phyloP scores from a whole-genome alignment of 2,888 invertebrate genomes.

The Campoplex nolae region DNA sequence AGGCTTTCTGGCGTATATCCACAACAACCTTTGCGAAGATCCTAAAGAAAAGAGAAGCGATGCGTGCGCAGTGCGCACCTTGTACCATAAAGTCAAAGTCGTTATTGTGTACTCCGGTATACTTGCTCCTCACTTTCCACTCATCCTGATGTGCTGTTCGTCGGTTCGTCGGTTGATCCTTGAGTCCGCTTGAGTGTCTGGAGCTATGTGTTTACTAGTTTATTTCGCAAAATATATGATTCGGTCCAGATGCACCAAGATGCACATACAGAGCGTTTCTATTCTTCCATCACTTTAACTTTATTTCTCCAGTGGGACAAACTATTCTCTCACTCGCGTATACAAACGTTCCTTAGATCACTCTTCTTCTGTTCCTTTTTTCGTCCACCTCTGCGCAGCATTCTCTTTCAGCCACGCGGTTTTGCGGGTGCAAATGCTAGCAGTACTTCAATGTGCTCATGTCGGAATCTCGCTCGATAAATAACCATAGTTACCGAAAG shows the following conservation, averaged over 20 bases:
- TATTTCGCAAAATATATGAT: neutral
- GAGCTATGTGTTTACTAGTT: slow-evolving; percentile 2
- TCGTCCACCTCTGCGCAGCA: neutral
- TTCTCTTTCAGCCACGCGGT: neutral
- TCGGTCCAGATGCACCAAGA: neutral
- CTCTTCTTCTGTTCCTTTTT: slow-evolving; percentile 6
- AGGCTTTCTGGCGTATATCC: slow-evolving; percentile 33
- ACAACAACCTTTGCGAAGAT: slow-evolving; percentile 31
- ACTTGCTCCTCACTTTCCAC: neutral
- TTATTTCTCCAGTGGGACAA: neutral
- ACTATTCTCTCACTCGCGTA: slow-evolving; percentile 11
- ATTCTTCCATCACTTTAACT: neutral
- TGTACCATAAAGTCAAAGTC: slow-evolving; percentile 76
- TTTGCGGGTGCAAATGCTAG: neutral
- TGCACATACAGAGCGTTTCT: neutral
- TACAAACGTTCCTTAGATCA: slow-evolving; percentile 46
- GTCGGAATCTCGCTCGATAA: neutral
- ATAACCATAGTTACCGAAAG: slow-evolving; percentile 2
- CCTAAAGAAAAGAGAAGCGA: slow-evolving; percentile 54
- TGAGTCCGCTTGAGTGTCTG: neutral
- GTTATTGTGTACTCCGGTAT: slow-evolving; percentile 50
- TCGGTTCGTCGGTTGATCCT: neutral
- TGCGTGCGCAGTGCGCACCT: slow-evolving; percentile 74
- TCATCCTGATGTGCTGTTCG: neutral
- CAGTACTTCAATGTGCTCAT: neutral